Evolutionary conservation across 2,888 invertebrate species (phyloP), one percentile per base, ranked within the genome.

Genomic region (Rutpela maculata): DNA sequence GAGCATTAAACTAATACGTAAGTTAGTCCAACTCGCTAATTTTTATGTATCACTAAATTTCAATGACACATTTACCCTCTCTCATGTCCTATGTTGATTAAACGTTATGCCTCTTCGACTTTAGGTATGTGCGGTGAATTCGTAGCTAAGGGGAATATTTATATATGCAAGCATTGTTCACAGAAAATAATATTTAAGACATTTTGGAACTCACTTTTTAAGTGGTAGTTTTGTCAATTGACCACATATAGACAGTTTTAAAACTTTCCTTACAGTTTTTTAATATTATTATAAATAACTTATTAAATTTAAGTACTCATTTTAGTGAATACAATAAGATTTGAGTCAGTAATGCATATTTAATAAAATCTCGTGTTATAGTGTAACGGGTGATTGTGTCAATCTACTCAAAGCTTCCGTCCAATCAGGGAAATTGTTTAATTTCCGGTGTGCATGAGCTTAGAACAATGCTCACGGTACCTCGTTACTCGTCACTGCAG

Each of bases 401-500:
- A 87, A 85, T 85, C 84, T 81, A 75, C 81, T 85, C 81, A 84
- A 84, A 84, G 80, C 84, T 85, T 87, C 86, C 86, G 86, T 87
- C 85, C 86, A 86, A 85, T 86, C 82, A 81, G 86, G 88, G 88
- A 88, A 88, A 88, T 88, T 87, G 87, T 87, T 85, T 87, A 88
- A 88, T 88, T 88, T 88, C 88, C 88, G 86, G 87, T 82, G 82
- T 87, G 85, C 86, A 85, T 85, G 86, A 83, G 70, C 72, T 71
- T 76, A 78, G 70, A 80, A 77, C 78, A 77, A 81, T 80, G 77
- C 75, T 73, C 78, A 76, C 77, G 77, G 80, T 75, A 66, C 74
- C 76, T 76, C 63, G 74, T 80, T 74, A 76, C 77, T 72, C 69
- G 68, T 74, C 77, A 65, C 74, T 78, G 77, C 71, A 70, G 77